phyloP scores from a whole-genome alignment of 1,140 invertebrate species.

The Venturia canescens region DNA sequence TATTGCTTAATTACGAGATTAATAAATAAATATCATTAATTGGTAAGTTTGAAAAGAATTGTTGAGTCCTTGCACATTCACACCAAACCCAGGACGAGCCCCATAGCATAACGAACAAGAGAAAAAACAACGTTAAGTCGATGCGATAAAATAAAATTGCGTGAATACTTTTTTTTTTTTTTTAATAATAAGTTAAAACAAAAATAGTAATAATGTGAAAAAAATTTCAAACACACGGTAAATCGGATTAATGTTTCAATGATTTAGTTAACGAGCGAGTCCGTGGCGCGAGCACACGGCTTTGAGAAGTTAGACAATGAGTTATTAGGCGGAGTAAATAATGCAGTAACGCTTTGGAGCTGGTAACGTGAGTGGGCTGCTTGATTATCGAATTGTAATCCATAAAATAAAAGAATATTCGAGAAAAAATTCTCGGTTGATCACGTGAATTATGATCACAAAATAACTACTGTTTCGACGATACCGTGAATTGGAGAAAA shows the following conservation, averaged over 20 bases:
- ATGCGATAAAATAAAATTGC: neutral
- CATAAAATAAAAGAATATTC: neutral
- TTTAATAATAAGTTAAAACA: neutral
- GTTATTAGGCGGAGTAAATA: constrained; percentile 62
- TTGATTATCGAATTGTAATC: constrained; percentile 60
- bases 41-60: constrained; percentile 15
- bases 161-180: no score
- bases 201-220: neutral
- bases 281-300: constrained; percentile 42
- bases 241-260: constrained; percentile 34
- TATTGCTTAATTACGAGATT: neutral
- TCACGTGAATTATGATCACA: no score
- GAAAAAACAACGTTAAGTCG: constrained; percentile 8
- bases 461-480: no score
- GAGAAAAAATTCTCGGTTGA: no score
- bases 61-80: constrained; percentile 43
- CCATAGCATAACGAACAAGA: constrained; percentile 46
- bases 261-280: constrained; percentile 27
- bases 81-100: constrained; percentile 59
- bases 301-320: constrained; percentile 68
- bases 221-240: neutral
- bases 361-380: constrained; percentile 61
- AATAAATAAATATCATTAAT: constrained; percentile 3
- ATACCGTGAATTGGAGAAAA: neutral
- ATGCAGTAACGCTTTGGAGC: constrained; percentile 59